These are phyloP conservation scores for Malurus splendens DNA, from an alignment of 2,797 vertebrate genomes.

Conservation along the genomic window DNA sequence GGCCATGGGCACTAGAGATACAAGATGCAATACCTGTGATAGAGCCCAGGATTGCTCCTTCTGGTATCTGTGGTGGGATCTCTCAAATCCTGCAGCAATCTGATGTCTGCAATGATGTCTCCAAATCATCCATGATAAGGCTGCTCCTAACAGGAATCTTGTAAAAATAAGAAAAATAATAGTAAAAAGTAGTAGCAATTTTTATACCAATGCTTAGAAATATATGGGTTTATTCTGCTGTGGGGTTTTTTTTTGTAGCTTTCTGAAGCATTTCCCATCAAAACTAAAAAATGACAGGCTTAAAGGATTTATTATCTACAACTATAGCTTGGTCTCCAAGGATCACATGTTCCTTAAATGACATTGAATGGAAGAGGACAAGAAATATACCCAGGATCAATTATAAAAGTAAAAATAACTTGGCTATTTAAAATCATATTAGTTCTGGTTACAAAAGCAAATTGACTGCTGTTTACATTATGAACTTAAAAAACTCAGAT, in stretches of 20 bases:
- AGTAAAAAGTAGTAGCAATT: not conserved
- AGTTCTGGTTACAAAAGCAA: slow-evolving; percentile 24
- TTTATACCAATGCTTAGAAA: not conserved
- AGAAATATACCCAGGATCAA: not conserved
- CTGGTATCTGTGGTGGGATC: not conserved
- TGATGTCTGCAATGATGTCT: not conserved
- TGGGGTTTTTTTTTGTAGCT: accelerated
- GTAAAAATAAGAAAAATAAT: not conserved
- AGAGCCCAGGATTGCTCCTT: not conserved
- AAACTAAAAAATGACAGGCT: not conserved
- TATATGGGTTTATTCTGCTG: accelerated
- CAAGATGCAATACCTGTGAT: not conserved
- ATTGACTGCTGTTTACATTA: not conserved
- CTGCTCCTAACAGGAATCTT: not conserved
- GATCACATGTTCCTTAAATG: not conserved
- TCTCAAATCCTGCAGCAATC: not conserved
- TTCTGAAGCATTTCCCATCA: not conserved
- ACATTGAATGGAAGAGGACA: not conserved
- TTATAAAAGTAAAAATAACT: slow-evolving; percentile 25
- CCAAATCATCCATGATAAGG: not conserved
- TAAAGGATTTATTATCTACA: not conserved
- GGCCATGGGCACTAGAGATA: not conserved
- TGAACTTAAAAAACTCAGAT: not conserved
- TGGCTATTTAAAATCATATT: not conserved
- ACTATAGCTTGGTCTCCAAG: not conserved